phyloP scores from a whole-genome alignment of 2,797 vertebrate genomes.

The Crenichthys baileyi region DNA sequence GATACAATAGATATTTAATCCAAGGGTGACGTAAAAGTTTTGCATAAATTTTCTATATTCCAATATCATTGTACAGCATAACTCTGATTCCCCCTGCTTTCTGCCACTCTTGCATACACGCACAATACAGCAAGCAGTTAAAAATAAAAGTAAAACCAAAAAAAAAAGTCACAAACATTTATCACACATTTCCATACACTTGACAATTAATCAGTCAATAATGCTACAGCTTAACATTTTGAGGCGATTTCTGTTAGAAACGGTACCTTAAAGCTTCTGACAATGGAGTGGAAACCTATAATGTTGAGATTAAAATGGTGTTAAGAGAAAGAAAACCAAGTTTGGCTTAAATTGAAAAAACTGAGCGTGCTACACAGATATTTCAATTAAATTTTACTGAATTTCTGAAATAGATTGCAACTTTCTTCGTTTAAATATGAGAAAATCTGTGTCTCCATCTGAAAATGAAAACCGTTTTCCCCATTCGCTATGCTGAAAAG shows the following conservation, averaged over 20 bases:
- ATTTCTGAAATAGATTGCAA: slow-evolving; percentile 53
- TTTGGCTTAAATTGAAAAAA: slow-evolving; percentile 78
- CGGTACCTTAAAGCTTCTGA: slow-evolving; percentile 91
- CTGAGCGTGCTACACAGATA: slow-evolving; percentile 77
- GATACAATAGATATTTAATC: slow-evolving; percentile 85
- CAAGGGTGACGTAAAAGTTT: slow-evolving; percentile 82
- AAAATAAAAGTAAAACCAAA: slow-evolving; percentile 20
- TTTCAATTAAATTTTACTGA: slow-evolving; percentile 51
- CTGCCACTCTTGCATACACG: slow-evolving; percentile 72
- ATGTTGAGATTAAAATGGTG: slow-evolving; percentile 69
- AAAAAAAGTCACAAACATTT: slow-evolving; percentile 83
- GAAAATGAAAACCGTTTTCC: slow-evolving; percentile 50
- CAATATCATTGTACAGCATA: slow-evolving; percentile 80
- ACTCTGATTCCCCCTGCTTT: slow-evolving; percentile 82
- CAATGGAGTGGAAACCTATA: slow-evolving; percentile 74
- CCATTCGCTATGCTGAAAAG: slow-evolving; percentile 14
- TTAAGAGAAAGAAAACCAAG: slow-evolving; percentile 68
- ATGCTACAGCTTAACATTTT: slow-evolving; percentile 87
- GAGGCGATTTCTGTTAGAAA: slow-evolving; percentile 89
- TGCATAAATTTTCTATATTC: slow-evolving; percentile 82
- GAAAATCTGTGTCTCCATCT: no score
- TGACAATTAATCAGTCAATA: slow-evolving; percentile 86
- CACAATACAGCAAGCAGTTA: slow-evolving; percentile 82
- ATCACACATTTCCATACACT: slow-evolving; percentile 85
- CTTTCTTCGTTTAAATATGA: slow-evolving; percentile 63